Evolutionary conservation across 2,113 vertebrate genomes (phyloP).

Genomic region (Malurus elegans): DNA sequence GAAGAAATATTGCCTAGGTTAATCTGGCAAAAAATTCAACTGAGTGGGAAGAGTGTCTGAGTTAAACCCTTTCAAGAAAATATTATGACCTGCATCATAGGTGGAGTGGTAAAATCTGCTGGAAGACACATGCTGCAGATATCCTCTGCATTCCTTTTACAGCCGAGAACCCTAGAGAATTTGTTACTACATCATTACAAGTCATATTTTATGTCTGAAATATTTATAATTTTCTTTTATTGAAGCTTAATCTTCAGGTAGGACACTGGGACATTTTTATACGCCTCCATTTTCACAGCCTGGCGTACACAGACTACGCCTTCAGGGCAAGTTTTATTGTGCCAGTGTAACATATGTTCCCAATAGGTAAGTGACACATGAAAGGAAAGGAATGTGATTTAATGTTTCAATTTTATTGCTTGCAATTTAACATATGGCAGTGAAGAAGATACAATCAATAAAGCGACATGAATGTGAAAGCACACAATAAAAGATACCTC

Average conservation of each 20-base stretch:
- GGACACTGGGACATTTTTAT: slow-evolving; percentile 59
- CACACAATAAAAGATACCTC: slow-evolving; percentile 41
- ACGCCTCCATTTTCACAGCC: slow-evolving; percentile 39
- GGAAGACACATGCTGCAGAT: not conserved
- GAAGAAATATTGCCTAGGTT: not conserved
- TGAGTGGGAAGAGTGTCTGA: not conserved
- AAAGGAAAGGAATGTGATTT: slow-evolving; percentile 74
- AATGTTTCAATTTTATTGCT: slow-evolving; percentile 72
- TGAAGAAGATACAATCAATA: slow-evolving; percentile 70
- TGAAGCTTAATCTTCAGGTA: slow-evolving; percentile 57
- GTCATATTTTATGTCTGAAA: slow-evolving; percentile 53
- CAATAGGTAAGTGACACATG: slow-evolving; percentile 73
- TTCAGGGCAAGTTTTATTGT: slow-evolving; percentile 56
- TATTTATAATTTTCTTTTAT: slow-evolving; percentile 61
- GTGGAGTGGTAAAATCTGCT: not conserved
- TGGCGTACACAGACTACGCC: not conserved
- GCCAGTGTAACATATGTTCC: slow-evolving; percentile 70
- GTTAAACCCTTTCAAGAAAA: not conserved
- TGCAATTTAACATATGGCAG: slow-evolving; percentile 66
- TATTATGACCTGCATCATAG: not conserved
- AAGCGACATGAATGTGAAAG: slow-evolving; percentile 57
- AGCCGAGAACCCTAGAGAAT: not conserved
- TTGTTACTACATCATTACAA: slow-evolving; percentile 42
- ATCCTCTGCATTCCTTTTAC: not conserved
- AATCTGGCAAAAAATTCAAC: not conserved